Percentiles rank a stretch among this genome's conserved stretches.
Evolutionary conservation across 2,797 vertebrate genomes (phyloP).

Genomic region (Gila robusta): DNA sequence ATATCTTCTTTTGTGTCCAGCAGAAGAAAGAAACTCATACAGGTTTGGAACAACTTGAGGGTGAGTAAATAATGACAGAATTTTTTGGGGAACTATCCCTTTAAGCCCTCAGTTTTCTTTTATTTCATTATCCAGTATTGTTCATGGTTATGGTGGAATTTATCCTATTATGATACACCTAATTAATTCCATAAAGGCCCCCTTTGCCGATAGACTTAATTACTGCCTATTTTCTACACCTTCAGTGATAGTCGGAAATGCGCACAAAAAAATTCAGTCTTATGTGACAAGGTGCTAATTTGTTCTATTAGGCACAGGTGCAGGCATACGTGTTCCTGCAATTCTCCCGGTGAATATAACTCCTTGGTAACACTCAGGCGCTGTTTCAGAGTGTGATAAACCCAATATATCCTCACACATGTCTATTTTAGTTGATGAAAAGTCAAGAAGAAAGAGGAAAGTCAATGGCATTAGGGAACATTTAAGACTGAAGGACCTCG

Average conservation of each 20-base stretch:
- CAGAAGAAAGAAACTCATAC: no score
- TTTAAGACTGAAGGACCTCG: constrained; percentile 52
- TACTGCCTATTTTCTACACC: constrained; percentile 68
- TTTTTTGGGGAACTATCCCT: no score
- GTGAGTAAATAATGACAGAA: no score
- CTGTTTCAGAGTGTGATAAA: constrained; percentile 52
- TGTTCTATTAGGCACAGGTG: constrained; percentile 65
- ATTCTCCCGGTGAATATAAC: constrained; percentile 59
- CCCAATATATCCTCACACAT: constrained; percentile 38
- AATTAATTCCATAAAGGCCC: constrained; percentile 78
- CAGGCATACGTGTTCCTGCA: constrained; percentile 57
- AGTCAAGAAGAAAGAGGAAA: constrained; percentile 32
- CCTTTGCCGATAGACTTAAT: constrained; percentile 74
- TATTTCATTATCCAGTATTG: no score
- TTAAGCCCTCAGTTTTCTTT: no score
- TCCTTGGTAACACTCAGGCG: constrained; percentile 57
- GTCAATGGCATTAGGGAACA: constrained; percentile 44
- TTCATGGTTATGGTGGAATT: background rate
- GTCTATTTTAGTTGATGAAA: constrained; percentile 36
- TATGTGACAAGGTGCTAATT: constrained; percentile 69
- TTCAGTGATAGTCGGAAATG: constrained; percentile 47
- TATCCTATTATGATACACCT: constrained; percentile 74
- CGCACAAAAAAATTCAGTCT: constrained; percentile 44
- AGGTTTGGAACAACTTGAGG: no score
- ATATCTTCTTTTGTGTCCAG: no score